Conservation (phyloP, 2,797 vertebrate species). For the Coracias cyanogaster region DNA sequence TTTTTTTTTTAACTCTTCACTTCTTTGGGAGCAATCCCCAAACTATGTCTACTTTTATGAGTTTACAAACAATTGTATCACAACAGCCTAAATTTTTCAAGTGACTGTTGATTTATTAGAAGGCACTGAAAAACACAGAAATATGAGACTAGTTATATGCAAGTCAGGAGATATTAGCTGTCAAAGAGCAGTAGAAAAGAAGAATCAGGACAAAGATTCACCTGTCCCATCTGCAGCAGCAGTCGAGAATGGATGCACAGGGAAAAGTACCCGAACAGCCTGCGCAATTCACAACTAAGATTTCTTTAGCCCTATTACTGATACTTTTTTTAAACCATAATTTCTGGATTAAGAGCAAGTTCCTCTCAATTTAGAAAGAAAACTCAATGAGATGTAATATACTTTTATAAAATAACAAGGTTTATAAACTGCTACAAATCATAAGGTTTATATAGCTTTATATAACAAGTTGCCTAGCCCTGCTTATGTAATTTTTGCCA, state of each 20-base stretch:
- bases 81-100: neutral
- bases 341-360: neutral
- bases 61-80: neutral
- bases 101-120: neutral
- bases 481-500: neutral
- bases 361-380: neutral
- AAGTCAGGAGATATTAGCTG: neutral
- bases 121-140: neutral
- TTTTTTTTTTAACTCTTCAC: neutral
- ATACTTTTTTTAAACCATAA: neutral
- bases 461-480: neutral
- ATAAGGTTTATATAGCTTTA: neutral
- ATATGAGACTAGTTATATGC: neutral
- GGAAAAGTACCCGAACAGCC: neutral
- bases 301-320: neutral
- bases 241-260: neutral
- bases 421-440: neutral
- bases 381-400: neutral
- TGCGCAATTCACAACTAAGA: neutral
- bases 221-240: rapidly evolving
- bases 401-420: neutral
- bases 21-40: neutral
- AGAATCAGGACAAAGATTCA: neutral
- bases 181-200: neutral
- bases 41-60: neutral